Evolutionary conservation across 2,113 vertebrate species (phyloP), one percentile per base, ranked within the genome.

Genomic region (Probosciger aterrimus): DNA sequence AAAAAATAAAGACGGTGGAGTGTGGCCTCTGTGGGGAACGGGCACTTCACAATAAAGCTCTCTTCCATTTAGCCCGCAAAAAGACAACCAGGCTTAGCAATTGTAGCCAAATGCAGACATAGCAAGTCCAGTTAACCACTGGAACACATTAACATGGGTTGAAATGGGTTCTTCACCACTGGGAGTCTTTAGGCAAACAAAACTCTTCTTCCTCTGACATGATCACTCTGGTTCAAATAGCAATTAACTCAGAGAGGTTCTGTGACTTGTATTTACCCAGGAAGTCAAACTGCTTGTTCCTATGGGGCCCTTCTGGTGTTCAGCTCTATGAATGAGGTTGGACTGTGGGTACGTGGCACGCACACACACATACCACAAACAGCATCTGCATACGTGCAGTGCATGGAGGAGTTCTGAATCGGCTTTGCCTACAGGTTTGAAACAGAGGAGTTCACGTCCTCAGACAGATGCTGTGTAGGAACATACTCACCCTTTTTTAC

Each of bases 401-500:
- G 15, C 62, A 35, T 5, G 12, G 35, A 53, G 41, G 10, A 77
- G 49, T 79, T 52, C 30, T 3, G 85, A 25, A 71, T 62, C 55
- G 68, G 18, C 43, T 78, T 39, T 64, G 18, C 63, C 63, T 24
- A 18, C 5, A 39, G 3, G 27, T 44, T 71, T 67, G 63, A 47
- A 49, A 77, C 7, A 35, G n/a, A 86, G 39, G 18, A 63, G 50
- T 16, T 91, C 24, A 6, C 6, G 5, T 68, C 76, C 44, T 84
- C 43, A 70, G 59, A 27, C 30, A 68, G 17, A 18, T 27, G 37
- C 18, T 70, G 28, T 52, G 53, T 2, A 22, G 7, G 19, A 31
- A 41, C 9, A 28, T 83, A 96, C 98, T 98, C 94, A 99, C 99
- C 99, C 99, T 98, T 99, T 99, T 97, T 99, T 99, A 98, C 99